A percentile compares a stretch with the other conserved stretches of the same genome.
These are phyloP conservation scores for Acrobasis suavella DNA, from an alignment of 2,888 invertebrate genomes.

Conservation along the genomic window DNA sequence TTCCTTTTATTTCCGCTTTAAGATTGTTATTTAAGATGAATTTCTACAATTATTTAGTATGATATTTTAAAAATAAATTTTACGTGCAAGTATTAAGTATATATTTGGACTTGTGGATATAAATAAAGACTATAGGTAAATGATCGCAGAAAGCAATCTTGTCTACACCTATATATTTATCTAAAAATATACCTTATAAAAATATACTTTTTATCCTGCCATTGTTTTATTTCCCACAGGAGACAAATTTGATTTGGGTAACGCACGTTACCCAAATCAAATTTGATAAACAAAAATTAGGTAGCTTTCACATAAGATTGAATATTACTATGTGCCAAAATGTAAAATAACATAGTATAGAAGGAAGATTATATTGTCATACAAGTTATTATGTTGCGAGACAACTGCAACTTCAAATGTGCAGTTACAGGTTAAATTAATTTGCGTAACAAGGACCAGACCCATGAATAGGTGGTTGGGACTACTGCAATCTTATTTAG, in stretches of 20 bases:
- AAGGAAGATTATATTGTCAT: neutral
- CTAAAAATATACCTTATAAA: too few species aligned
- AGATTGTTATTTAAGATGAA: neutral
- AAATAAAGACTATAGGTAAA: too few species aligned
- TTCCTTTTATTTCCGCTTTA: neutral
- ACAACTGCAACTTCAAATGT: neutral
- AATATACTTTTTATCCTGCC: too few species aligned
- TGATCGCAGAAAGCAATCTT: too few species aligned
- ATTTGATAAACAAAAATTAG: neutral
- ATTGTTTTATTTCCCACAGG: neutral
- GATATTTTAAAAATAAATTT: too few species aligned
- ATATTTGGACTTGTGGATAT: too few species aligned
- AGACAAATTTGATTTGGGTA: too few species aligned
- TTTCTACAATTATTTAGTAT: neutral
- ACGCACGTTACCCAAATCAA: constrained; percentile 2
- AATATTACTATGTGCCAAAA: neutral
- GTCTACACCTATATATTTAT: too few species aligned
- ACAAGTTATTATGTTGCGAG: neutral
- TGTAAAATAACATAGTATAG: neutral
- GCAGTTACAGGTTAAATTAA: neutral
- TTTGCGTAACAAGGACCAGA: neutral
- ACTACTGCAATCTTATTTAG: neutral
- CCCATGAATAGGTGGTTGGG: neutral
- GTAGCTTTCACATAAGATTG: neutral
- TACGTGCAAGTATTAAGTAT: too few species aligned